A percentile compares a stretch with the other conserved stretches of the same genome.
Conservation (phyloP, 1,140 invertebrate species). For the Brevipalpus yothersi region DNA sequence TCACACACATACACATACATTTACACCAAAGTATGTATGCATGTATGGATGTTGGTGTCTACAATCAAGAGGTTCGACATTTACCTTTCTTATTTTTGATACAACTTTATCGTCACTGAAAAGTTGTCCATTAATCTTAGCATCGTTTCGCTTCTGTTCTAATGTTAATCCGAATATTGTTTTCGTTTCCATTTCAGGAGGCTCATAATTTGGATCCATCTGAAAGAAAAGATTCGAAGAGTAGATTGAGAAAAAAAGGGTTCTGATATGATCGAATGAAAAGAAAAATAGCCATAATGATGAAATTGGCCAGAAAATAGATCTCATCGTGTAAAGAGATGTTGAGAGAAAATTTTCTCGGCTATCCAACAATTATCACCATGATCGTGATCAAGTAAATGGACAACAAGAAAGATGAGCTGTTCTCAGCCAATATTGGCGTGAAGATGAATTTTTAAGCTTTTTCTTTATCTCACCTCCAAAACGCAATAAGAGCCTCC, state of each 20-base stretch:
- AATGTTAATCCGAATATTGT: conserved; percentile 71
- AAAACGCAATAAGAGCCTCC: conserved; percentile 74
- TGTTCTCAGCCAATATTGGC: too few relatives aligned
- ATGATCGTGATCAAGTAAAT: too few relatives aligned
- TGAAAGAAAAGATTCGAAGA: conserved; percentile 19
- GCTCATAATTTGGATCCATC: conserved; percentile 69
- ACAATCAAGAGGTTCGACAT: background rate
- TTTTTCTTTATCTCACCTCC: conserved; percentile 32
- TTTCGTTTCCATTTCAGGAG: conserved; percentile 50
- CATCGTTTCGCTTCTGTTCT: conserved; percentile 78
- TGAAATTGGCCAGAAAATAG: background rate
- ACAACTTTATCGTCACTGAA: conserved; percentile 54
- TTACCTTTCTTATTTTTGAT: conserved; percentile 35
- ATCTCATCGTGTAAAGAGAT: too few relatives aligned
- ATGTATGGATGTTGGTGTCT: too few relatives aligned
- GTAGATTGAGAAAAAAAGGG: background rate
- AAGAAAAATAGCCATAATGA: background rate
- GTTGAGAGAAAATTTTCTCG: too few relatives aligned
- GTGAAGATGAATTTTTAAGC: background rate
- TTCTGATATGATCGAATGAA: background rate
- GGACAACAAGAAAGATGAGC: too few relatives aligned
- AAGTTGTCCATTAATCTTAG: conserved; percentile 44
- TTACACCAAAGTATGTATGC: too few relatives aligned
- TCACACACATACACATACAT: too few relatives aligned
- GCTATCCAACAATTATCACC: too few relatives aligned